These are phyloP conservation scores for Aspidiotus destructor DNA, from an alignment of 2,888 invertebrate genomes.

Conservation along the genomic window DNA sequence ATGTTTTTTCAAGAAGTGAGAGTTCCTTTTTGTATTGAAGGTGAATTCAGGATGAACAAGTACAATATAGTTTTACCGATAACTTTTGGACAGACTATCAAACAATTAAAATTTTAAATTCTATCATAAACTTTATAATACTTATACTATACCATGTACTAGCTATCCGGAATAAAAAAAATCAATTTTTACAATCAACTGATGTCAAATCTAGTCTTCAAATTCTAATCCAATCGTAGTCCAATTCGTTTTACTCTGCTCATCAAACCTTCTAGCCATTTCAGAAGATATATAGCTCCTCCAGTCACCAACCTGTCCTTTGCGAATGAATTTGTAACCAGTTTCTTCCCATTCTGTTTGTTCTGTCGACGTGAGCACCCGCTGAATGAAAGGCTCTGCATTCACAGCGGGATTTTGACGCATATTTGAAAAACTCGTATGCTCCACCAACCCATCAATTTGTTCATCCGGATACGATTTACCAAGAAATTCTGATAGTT, in stretches of 20 bases:
- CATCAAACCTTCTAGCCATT: slow-evolving; percentile 43
- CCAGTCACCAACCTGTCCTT: slow-evolving; percentile 48
- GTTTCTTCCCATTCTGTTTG: slow-evolving; percentile 43
- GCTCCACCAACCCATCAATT: slow-evolving; percentile 55
- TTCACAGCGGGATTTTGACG: slow-evolving; percentile 69
- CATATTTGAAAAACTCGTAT: slow-evolving; percentile 73
- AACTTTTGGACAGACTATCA: too few relatives aligned
- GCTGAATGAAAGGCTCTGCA: slow-evolving; percentile 50
- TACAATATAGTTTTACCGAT: too few relatives aligned
- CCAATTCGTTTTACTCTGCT: slow-evolving; percentile 39
- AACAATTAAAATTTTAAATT: too few relatives aligned
- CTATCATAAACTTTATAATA: too few relatives aligned
- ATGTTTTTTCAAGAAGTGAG: too few relatives aligned
- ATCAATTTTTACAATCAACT: too few relatives aligned
- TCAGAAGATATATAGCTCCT: slow-evolving; percentile 41
- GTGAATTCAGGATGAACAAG: too few relatives aligned
- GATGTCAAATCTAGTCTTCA: not conserved
- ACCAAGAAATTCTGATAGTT: slow-evolving; percentile 63
- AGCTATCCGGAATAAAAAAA: too few relatives aligned
- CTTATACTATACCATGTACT: too few relatives aligned
- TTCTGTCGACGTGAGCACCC: slow-evolving; percentile 44
- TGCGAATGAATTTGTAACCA: slow-evolving; percentile 57
- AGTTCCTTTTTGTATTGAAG: too few relatives aligned
- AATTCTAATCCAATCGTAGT: not conserved
- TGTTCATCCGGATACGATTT: slow-evolving; percentile 58